phyloP scores from a whole-genome alignment of 1,140 invertebrate genomes.

The Lineus longissimus region DNA sequence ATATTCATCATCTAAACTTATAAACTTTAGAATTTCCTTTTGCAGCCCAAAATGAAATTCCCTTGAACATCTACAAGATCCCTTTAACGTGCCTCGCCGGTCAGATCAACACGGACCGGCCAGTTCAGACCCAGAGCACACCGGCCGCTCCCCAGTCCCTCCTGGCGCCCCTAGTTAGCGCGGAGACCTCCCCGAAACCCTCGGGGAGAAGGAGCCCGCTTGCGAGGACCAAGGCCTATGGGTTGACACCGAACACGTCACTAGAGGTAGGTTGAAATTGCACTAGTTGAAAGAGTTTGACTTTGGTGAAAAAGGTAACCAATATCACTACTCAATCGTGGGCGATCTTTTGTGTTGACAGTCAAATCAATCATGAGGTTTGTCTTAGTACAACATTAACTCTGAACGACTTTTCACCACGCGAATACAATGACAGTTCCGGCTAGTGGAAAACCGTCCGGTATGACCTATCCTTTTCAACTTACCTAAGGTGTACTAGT shows the following conservation, averaged over 20 bases:
- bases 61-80: slow-evolving; percentile 41
- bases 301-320: too few species aligned
- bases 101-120: slow-evolving; percentile 31
- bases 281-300: neutral
- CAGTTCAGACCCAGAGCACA: slow-evolving; percentile 8
- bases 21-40: too few species aligned
- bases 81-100: slow-evolving; percentile 42
- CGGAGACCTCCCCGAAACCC: slow-evolving; percentile 12
- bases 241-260: neutral
- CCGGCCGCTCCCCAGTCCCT: slow-evolving; percentile 27
- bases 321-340: too few species aligned
- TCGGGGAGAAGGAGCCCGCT: slow-evolving; percentile 33
- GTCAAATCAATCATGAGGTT: too few species aligned
- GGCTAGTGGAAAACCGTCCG: neutral
- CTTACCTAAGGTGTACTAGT: too few species aligned
- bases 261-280: neutral
- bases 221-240: slow-evolving; percentile 27
- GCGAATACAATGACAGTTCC: neutral
- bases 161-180: slow-evolving; percentile 33
- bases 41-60: neutral
- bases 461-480: too few species aligned
- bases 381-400: too few species aligned
- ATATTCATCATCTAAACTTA: too few species aligned
- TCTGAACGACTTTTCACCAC: too few species aligned
- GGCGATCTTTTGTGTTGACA: too few species aligned